Evolutionary conservation across 2,113 vertebrate genomes (phyloP).

Genomic region (Mirounga angustirostris): DNA sequence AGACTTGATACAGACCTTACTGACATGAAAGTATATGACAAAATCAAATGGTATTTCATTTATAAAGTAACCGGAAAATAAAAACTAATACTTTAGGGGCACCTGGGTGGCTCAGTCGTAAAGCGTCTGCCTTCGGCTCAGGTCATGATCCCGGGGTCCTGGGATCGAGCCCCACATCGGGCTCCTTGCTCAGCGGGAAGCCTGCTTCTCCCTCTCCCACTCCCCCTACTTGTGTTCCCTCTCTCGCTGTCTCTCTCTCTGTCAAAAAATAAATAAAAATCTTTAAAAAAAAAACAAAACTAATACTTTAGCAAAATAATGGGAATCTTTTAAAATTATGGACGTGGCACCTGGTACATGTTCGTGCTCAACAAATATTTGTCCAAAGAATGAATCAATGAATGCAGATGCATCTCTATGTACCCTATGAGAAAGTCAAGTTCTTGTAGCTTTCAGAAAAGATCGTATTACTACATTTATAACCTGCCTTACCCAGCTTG

Average conservation of each 20-base stretch:
- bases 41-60: background rate
- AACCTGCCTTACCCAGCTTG: background rate
- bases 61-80: conserved; percentile 42
- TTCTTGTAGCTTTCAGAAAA: conserved; percentile 12
- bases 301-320: background rate
- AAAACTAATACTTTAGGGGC: background rate
- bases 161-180: too few relatives aligned
- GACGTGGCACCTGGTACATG: background rate
- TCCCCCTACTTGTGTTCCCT: too few relatives aligned
- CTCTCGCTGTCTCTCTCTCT: too few relatives aligned
- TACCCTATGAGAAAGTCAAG: background rate
- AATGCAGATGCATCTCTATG: background rate
- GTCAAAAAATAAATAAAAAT: too few relatives aligned
- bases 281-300: background rate
- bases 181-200: too few relatives aligned
- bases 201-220: too few relatives aligned
- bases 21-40: background rate
- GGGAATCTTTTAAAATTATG: conserved; percentile 26
- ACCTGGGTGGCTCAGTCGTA: too few relatives aligned
- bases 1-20: background rate
- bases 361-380: background rate
- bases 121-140: too few relatives aligned
- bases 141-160: too few relatives aligned
- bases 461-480: background rate
- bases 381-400: background rate